These are phyloP conservation scores for Apodemia duryi DNA, from an alignment of 2,888 invertebrate species.

Conservation along the genomic window DNA sequence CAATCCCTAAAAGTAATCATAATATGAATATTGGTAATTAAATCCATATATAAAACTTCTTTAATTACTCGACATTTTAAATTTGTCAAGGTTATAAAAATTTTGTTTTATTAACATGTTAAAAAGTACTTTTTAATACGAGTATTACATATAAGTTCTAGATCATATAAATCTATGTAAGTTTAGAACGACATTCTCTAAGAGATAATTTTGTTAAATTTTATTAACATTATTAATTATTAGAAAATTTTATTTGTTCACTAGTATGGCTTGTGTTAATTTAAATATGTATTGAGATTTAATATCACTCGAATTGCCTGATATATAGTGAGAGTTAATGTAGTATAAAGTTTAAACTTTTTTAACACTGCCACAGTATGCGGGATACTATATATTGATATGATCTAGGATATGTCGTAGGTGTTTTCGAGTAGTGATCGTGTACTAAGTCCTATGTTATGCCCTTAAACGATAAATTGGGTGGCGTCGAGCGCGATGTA, in stretches of 20 bases:
- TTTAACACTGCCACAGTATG: slow-evolving; percentile 58
- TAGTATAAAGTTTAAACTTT: slow-evolving; percentile 61
- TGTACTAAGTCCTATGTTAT: slow-evolving; percentile 75
- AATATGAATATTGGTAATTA: neutral
- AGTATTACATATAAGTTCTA: slow-evolving; percentile 71
- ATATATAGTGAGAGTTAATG: slow-evolving; percentile 73
- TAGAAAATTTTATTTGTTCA: slow-evolving; percentile 36
- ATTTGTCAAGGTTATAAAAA: neutral
- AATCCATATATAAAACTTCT: neutral
- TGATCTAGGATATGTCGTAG: slow-evolving; percentile 79
- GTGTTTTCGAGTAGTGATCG: slow-evolving; percentile 77
- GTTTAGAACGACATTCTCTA: slow-evolving; percentile 24
- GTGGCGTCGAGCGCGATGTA: slow-evolving; percentile 16
- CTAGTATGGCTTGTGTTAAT: slow-evolving; percentile 55
- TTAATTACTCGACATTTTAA: neutral
- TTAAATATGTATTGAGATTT: slow-evolving; percentile 50
- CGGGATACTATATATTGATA: slow-evolving; percentile 72
- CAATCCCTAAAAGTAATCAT: too few species aligned
- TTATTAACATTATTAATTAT: slow-evolving; percentile 1
- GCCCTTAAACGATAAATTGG: slow-evolving; percentile 57
- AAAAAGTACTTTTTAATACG: slow-evolving; percentile 27
- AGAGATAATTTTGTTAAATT: slow-evolving; percentile 9
- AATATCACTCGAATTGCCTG: slow-evolving; percentile 65
- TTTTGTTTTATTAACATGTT: slow-evolving; percentile 9
- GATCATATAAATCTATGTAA: slow-evolving; percentile 77